Percentiles rank a stretch among this genome's conserved stretches.
phyloP scores from a whole-genome alignment of 2,888 invertebrate genomes.

The Gerris lacustris region DNA sequence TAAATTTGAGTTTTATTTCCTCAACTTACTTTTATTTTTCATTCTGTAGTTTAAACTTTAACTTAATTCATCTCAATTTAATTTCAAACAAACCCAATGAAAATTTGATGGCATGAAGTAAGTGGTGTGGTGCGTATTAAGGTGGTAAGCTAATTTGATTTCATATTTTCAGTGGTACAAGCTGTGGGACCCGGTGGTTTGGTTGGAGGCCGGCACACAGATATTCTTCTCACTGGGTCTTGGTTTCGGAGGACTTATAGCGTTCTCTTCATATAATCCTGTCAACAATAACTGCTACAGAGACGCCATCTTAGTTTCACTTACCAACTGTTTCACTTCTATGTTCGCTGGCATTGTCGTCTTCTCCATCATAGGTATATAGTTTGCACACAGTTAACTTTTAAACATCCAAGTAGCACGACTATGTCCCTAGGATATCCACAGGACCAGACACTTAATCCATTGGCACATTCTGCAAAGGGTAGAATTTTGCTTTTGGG shows the following conservation, averaged over 20 bases:
- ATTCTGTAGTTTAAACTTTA: no score
- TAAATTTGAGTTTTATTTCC: no score
- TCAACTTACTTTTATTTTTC: no score
- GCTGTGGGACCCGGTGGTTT: conserved; percentile 83
- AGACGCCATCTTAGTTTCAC: conserved; percentile 82
- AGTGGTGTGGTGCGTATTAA: no score
- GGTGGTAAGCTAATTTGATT: neutral
- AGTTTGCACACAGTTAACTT: neutral
- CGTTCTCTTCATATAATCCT: conserved; percentile 92
- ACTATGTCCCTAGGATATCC: neutral
- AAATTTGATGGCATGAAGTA: no score
- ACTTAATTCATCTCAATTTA: no score
- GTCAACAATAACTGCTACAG: conserved; percentile 92
- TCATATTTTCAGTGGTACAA: conserved; percentile 57
- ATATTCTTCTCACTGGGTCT: conserved; percentile 93
- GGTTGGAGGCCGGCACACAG: conserved; percentile 95
- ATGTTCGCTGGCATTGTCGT: conserved; percentile 95
- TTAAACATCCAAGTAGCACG: neutral
- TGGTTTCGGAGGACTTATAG: conserved; percentile 90
- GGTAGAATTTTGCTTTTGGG: neutral
- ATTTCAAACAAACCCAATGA: no score
- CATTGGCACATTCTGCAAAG: no score
- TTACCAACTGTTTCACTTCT: conserved; percentile 87
- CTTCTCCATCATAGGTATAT: conserved; percentile 72
- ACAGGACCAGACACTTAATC: conserved; percentile 3